Base-by-base conservation (phyloP, 2,888 invertebrate genomes). In the Tenthredo scrophulariae region DNA sequence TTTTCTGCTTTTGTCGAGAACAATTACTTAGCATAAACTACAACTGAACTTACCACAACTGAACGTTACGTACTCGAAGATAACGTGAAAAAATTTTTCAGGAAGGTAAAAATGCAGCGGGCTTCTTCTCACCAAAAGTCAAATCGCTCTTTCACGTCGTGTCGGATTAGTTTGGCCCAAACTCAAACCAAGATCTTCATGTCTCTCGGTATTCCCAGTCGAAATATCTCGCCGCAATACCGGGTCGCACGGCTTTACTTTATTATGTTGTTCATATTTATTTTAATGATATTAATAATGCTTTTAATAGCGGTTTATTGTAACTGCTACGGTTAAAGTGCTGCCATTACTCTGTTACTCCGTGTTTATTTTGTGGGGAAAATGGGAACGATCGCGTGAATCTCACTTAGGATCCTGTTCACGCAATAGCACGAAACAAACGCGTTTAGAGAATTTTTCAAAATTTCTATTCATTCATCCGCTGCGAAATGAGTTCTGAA, bases 1-100 rank as follows among this genome's bases (percentile, higher is more conserved):
- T 88, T 88, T 85, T 85, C 80, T 85, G 86, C 86, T 87, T 87
- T 88, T 87, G 88, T 89, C 87, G 84, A 83, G 85, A 62, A 43
- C 74, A 85, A 77, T 85, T 84, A 85, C 86, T 86, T 86, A 85
- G 86, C 84, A 83, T 83, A 83, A 83, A 83, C 83, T 83, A 83
- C 67, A 65, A 67, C 67, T 83, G 67, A 70, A 83, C 67, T 46
- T 50, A 29, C 37, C 46, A 83, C 67, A 54, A 50, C 77, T 77
- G 77, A 77, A 77, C 50, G 29, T 77, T 50, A 54, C 77, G 3
- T 77, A 54, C 77, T 15, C 29, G 33, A 54, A 77, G 77, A 77
- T 77, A 77, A 77, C 54, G 77, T 77, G 10, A 50, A 74, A 77
- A 77, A 77, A 54, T n/a, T 13, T 75, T 75, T 33, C 22, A 77